Evolutionary conservation across 2,113 vertebrate genomes (phyloP), one percentile per base, ranked within the genome.

Genomic region (Phodopus roborovskii): DNA sequence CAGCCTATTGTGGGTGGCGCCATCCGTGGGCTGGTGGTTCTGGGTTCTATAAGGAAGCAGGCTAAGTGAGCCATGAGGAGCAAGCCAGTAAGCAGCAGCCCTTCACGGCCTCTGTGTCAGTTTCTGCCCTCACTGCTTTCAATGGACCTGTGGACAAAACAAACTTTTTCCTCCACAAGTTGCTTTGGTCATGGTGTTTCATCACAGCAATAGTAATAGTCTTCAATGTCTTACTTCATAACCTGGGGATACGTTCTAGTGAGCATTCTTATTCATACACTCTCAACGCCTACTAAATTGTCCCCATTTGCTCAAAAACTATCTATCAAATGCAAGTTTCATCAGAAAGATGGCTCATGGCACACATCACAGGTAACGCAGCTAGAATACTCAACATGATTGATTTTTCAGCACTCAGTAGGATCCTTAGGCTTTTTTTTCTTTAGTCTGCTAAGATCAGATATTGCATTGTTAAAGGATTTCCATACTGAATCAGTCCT

Each of bases 141-240:
- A 36, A 71, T 71, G 62, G 28, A 64, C 62, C 62, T 12, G 62
- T 64, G 62, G 28, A 9, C 62, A 64, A 28, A 64, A 64, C 4
- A 12, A 64, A 30, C 26, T 26, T 26, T 30, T 30, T 30, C 62
- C 26, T 64, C 62, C 62, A 26, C 26, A 64, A 30, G 26, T 64
- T 64, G 62, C 62, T 64, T 64, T 64, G 62, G 62, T 30, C 62
- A 64, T 64, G 62, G 26, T 30, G 62, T 64, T 64, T 11, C 26
- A 66, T 66, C 64, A 33, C 28, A 66, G 64, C 64, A 66, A 66
- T 66, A 30, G 64, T 5, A 33, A 33, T 28, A 33, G 28, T 71
- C 28, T 71, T 92, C 36, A 42, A 22, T 64, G 79, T 73, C n/a
- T 88, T 87, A 95, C 10, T 83, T 92, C 74, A 82, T 70, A 36